Evolutionary conservation across 2,113 vertebrate genomes (phyloP).

Genomic region (Prinia subflava): DNA sequence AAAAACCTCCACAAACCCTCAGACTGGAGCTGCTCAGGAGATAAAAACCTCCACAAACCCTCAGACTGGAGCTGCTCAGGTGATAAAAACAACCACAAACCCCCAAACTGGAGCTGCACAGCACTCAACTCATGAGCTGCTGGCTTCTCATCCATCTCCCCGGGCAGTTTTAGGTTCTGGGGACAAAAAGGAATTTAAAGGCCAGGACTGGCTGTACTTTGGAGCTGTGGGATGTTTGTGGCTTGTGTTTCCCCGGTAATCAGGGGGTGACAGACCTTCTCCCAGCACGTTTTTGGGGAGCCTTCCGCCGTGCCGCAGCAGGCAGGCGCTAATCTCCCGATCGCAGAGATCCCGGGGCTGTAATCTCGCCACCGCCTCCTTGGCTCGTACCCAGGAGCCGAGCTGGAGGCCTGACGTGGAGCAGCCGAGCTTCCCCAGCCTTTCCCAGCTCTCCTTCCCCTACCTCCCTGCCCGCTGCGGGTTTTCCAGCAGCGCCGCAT

Average conservation of each 20-base stretch:
- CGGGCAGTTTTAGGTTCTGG: background rate
- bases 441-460: background rate
- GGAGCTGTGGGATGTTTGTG: background rate
- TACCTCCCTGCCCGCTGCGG: fast-evolving
- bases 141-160: background rate
- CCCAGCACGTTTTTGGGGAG: background rate
- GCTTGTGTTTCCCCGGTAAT: background rate
- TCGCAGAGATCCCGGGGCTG: background rate
- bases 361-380: background rate
- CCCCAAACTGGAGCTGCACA: background rate
- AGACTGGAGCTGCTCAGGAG: background rate
- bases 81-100: background rate
- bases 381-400: background rate
- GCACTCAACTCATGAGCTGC: background rate
- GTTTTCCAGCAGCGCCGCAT: background rate
- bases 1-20: background rate
- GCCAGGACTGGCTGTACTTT: background rate
- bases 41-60: background rate
- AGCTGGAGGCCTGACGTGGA: background rate
- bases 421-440: background rate
- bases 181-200: background rate
- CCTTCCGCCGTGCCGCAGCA: background rate
- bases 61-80: background rate
- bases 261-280: background rate
- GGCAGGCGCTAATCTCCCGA: background rate